phyloP scores from a whole-genome alignment of 2,797 vertebrate genomes.

The Semotilus atromaculatus region DNA sequence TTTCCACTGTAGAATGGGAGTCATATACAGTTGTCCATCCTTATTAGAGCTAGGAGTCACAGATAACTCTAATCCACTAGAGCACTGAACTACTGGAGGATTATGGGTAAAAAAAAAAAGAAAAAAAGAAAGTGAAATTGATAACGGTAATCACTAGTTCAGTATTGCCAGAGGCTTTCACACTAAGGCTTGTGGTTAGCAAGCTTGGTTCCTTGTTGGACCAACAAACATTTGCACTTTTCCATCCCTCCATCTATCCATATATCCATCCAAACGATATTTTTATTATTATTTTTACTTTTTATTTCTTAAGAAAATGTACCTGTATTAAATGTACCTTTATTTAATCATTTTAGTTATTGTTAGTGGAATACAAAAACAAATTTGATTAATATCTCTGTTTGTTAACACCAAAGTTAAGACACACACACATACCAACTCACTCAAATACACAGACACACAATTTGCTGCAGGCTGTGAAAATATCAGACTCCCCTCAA shows the following conservation, averaged over 20 bases:
- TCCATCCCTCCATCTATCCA: too few species aligned
- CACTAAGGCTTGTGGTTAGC: not conserved
- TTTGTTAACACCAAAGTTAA: not conserved
- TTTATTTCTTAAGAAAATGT: not conserved
- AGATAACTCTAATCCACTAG: conserved; percentile 11
- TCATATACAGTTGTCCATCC: conserved; percentile 23
- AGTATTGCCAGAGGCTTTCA: not conserved
- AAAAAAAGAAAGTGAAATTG: not conserved
- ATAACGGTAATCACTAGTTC: not conserved
- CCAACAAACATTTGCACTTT: not conserved
- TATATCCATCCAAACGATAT: too few species aligned
- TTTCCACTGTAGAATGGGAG: conserved; percentile 47
- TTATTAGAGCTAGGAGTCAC: conserved; percentile 22
- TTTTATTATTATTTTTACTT: too few species aligned
- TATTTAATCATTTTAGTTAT: not conserved
- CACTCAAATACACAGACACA: not conserved
- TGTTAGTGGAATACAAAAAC: not conserved
- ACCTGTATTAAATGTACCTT: not conserved
- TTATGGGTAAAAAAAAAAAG: not conserved
- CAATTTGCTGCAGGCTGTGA: not conserved
- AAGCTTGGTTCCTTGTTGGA: not conserved
- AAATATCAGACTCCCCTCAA: not conserved
- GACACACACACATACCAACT: not conserved
- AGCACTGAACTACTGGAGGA: not conserved
- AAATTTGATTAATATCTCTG: not conserved